A percentile compares a stretch with the other conserved stretches of the same genome.
phyloP scores from a whole-genome alignment of 1,140 invertebrate species.

The Magallana gigas region DNA sequence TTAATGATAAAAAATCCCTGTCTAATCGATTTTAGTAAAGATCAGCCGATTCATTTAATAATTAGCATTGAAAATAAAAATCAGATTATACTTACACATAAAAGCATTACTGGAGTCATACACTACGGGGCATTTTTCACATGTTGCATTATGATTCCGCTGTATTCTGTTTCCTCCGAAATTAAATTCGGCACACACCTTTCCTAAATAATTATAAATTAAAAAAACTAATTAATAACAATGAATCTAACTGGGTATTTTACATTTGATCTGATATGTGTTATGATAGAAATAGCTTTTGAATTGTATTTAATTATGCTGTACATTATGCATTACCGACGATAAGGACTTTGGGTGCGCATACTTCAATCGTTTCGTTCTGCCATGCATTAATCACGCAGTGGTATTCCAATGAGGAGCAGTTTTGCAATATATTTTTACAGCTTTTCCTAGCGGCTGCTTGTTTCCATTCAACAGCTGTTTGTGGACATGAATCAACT shows the following conservation, averaged over 20 bases:
- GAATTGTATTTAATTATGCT: not conserved
- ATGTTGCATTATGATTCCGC: not conserved
- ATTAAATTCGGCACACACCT: not conserved
- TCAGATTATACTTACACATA: not conserved
- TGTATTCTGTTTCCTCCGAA: not conserved
- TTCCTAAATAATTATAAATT: not conserved
- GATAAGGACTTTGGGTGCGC: not conserved
- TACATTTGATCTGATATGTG: not conserved
- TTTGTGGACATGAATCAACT: not conserved
- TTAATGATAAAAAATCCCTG: not conserved
- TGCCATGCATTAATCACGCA: not conserved
- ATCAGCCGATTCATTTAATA: not conserved
- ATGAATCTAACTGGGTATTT: not conserved
- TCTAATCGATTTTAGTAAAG: not conserved
- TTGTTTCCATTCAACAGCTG: not conserved
- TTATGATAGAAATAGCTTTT: not conserved
- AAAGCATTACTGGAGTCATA: not conserved
- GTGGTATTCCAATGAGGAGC: not conserved
- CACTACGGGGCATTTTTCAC: not conserved
- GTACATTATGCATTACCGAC: not conserved
- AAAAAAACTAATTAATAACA: not conserved
- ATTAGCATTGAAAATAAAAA: not conserved
- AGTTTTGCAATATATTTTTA: not conserved
- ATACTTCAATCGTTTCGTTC: conserved; percentile 4
- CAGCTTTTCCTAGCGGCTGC: not conserved